Percentiles rank a stretch among this genome's conserved stretches.
These are phyloP conservation scores for Mus spretus DNA, from an alignment of 2,797 vertebrate species.

Conservation along the genomic window DNA sequence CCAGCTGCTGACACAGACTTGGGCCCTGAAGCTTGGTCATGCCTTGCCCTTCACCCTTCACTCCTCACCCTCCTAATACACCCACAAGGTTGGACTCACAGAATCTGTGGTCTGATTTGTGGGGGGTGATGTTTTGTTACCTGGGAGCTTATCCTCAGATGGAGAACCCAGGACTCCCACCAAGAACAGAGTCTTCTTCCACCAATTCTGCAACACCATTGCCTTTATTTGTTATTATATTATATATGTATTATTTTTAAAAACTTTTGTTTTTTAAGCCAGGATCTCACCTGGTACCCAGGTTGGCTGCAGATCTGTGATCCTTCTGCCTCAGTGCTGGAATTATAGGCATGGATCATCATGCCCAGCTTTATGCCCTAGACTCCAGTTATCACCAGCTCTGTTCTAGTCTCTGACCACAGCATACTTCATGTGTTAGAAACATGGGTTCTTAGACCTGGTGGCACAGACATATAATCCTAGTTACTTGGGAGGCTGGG, in stretches of 20 bases:
- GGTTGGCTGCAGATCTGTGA: not conserved
- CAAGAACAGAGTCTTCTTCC: not conserved
- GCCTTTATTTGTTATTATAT: not conserved
- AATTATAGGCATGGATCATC: not conserved
- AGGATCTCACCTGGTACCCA: not conserved
- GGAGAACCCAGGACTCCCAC: not conserved
- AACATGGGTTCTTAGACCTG: not conserved
- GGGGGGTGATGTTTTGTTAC: conserved; percentile 6
- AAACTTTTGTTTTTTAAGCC: not conserved
- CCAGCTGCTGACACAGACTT: conserved; percentile 69
- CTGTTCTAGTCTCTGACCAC: not conserved
- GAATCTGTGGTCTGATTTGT: not conserved
- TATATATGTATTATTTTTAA: not conserved
- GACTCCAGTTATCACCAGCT: not conserved
- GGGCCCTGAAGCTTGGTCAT: not conserved
- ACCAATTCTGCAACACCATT: not conserved
- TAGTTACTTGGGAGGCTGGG: not conserved
- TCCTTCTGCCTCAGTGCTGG: not conserved
- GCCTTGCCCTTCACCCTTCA: conserved; percentile 51
- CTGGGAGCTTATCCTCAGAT: not conserved
- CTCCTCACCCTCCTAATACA: conserved; percentile 39
- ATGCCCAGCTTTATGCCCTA: not conserved
- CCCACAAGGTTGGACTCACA: conserved; percentile 19
- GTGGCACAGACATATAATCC: not conserved
- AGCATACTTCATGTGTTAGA: not conserved